phyloP scores from a whole-genome alignment of 1,140 invertebrate genomes.

The Antheraea pernyi region DNA sequence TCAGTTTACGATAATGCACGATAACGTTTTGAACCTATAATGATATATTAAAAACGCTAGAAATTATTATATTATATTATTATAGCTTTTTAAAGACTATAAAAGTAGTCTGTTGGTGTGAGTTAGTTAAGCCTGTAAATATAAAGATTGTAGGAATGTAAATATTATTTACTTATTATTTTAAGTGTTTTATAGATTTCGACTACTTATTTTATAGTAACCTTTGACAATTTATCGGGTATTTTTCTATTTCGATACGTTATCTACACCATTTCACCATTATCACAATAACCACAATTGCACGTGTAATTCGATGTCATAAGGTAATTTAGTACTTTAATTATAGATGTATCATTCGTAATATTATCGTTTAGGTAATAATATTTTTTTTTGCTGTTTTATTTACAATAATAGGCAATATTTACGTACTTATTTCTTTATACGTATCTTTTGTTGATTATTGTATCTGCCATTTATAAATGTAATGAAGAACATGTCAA shows the following conservation, averaged over 20 bases:
- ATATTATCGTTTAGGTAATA: background rate
- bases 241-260: background rate
- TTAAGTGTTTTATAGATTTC: background rate
- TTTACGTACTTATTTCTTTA: background rate
- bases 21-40: background rate
- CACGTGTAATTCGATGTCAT: background rate
- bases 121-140: background rate
- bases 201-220: background rate
- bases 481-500: background rate
- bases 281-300: background rate
- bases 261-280: background rate
- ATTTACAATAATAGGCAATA: background rate
- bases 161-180: constrained; percentile 2
- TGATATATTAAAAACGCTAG: background rate
- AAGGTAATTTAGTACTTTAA: no score
- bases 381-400: background rate
- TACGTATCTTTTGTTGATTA: background rate
- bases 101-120: background rate
- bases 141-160: background rate
- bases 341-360: background rate
- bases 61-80: background rate
- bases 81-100: background rate
- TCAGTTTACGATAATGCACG: background rate
- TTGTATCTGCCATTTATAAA: background rate
- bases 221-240: background rate